Evolutionary conservation across 2,113 vertebrate genomes (phyloP).

Genomic region (Ramphastos sulfuratus): DNA sequence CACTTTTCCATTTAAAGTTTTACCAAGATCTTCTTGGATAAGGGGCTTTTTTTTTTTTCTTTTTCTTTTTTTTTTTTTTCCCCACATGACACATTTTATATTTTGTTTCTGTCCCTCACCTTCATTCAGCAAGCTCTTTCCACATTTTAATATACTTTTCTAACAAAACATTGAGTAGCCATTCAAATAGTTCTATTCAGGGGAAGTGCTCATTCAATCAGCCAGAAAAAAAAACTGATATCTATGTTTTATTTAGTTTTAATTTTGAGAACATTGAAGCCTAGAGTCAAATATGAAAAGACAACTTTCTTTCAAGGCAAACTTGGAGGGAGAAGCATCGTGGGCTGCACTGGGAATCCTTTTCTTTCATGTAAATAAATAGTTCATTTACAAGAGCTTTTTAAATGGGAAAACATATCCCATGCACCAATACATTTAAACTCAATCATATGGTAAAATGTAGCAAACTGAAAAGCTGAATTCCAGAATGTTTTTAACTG

Average conservation of each 20-base stretch:
- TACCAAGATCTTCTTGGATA: slow-evolving; percentile 75
- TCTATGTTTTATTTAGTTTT: slow-evolving; percentile 73
- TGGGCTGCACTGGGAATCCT: slow-evolving; percentile 59
- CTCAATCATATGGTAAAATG: slow-evolving; percentile 64
- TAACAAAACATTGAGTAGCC: slow-evolving; percentile 74
- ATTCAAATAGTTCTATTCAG: slow-evolving; percentile 75
- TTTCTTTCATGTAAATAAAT: slow-evolving; percentile 80
- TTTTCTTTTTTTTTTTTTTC: slow-evolving; percentile 71
- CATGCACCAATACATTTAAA: slow-evolving; percentile 59
- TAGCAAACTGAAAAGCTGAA: slow-evolving; percentile 39
- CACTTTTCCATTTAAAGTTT: slow-evolving; percentile 78
- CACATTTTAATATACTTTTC: slow-evolving; percentile 79
- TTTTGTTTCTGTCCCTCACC: slow-evolving; percentile 75
- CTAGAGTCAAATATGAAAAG: slow-evolving; percentile 66
- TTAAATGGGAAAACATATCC: slow-evolving; percentile 66
- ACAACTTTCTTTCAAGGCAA: slow-evolving; percentile 62
- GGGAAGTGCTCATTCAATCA: slow-evolving; percentile 66
- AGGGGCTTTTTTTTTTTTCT: slow-evolving; percentile 66
- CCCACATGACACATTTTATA: slow-evolving; percentile 66
- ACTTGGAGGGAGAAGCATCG: slow-evolving; percentile 61
- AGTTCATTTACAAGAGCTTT: slow-evolving; percentile 66
- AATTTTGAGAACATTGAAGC: slow-evolving; percentile 70
- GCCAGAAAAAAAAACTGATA: slow-evolving; percentile 71
- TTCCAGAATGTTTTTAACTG: slow-evolving; percentile 54
- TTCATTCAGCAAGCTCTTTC: slow-evolving; percentile 71